Conservation (phyloP, 2,113 vertebrate genomes). For the Pteropus alecto region DNA sequence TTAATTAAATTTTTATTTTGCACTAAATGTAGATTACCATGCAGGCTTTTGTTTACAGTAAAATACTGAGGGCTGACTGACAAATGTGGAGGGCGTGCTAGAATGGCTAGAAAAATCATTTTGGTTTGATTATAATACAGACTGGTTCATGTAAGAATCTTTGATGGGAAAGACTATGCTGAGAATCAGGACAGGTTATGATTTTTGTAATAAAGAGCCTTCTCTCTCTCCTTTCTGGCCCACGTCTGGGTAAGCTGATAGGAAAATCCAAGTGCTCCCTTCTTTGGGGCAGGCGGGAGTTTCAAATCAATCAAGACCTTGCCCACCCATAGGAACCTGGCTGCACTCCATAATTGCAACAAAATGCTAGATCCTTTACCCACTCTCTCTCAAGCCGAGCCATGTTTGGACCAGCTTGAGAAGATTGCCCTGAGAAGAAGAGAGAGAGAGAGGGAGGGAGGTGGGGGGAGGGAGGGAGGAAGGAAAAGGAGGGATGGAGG, state of each 20-base stretch:
- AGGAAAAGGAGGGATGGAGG: too few relatives aligned
- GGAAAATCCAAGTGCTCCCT: neutral
- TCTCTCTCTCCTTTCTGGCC: neutral
- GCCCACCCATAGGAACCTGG: neutral
- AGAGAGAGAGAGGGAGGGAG: too few relatives aligned
- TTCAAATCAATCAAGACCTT: neutral
- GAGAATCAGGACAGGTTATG: neutral
- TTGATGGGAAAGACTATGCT: neutral
- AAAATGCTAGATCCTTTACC: neutral
- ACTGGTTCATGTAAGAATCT: neutral
- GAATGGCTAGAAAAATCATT: neutral
- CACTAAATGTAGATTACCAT: neutral
- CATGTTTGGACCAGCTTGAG: neutral
- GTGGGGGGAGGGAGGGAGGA: too few relatives aligned
- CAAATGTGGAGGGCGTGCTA: neutral
- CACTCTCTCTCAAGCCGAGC: neutral
- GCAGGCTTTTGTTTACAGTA: neutral
- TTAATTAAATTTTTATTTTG: neutral
- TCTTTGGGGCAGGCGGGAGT: neutral
- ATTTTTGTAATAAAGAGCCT: neutral
- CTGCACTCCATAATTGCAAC: neutral
- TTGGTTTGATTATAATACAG: neutral
- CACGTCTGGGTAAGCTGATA: neutral
- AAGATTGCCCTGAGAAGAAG: neutral
- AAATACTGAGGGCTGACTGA: neutral